phyloP scores from a whole-genome alignment of 2,797 vertebrate genomes.

The Varecia variegata region DNA sequence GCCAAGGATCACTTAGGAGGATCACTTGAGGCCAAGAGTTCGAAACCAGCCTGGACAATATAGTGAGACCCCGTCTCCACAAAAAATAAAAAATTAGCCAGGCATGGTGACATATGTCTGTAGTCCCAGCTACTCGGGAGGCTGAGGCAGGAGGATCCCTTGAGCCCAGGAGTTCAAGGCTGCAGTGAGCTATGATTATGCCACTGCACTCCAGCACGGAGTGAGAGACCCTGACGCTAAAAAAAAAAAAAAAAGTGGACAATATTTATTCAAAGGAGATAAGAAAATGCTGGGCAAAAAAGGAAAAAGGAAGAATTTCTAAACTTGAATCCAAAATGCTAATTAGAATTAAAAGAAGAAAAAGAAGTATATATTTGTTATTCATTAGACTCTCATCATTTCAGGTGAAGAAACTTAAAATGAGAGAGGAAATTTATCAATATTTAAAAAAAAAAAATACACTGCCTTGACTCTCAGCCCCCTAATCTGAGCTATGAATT shows the following conservation, averaged over 20 bases:
- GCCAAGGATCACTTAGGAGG: not conserved
- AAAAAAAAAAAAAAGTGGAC: not conserved
- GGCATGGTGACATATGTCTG: not conserved
- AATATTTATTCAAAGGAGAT: not conserved
- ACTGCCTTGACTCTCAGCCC: not conserved
- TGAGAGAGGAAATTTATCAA: not conserved
- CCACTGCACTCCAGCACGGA: not conserved
- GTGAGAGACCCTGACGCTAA: not conserved
- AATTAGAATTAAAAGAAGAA: not conserved
- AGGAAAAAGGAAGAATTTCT: not conserved
- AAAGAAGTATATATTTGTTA: not conserved
- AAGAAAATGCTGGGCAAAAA: not conserved
- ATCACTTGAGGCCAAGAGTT: not conserved
- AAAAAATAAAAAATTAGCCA: not conserved
- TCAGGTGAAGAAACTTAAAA: conserved; percentile 18
- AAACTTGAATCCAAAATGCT: conserved; percentile 28
- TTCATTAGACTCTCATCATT: not conserved
- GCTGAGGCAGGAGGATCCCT: not conserved
- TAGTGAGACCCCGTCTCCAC: not conserved
- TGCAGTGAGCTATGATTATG: not conserved
- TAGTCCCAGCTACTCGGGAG: not conserved
- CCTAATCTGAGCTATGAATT: not conserved
- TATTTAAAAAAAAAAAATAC: not conserved
- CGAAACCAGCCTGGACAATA: not conserved
- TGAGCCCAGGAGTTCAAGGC: not conserved